A percentile compares a stretch with the other conserved stretches of the same genome.
Conservation (phyloP, 2,113 vertebrate genomes). For the Amphiprion percula region DNA sequence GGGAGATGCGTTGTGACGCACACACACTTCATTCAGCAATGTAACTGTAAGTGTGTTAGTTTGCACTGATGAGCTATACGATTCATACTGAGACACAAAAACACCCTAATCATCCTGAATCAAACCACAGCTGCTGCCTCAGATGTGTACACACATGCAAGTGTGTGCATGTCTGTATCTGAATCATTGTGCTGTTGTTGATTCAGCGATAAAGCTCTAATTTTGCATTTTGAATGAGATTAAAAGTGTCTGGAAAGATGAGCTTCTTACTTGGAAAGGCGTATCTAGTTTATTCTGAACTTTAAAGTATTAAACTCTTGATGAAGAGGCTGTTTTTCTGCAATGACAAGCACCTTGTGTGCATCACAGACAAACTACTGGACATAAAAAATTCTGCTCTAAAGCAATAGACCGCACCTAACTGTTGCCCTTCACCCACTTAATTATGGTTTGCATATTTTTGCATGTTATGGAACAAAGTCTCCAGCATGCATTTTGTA, state of each 20-base stretch:
- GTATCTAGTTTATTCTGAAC: constrained; percentile 2
- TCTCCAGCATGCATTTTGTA: too few species aligned
- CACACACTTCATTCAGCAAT: constrained; percentile 38
- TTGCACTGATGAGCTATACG: constrained; percentile 50
- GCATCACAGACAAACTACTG: background rate
- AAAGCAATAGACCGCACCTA: background rate
- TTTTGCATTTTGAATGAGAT: constrained; percentile 44
- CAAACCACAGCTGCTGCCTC: constrained; percentile 74
- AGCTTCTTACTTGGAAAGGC: background rate
- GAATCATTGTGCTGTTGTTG: constrained; percentile 33
- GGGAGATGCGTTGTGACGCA: constrained; percentile 36
- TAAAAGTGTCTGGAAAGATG: constrained; percentile 24
- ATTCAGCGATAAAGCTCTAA: constrained; percentile 50
- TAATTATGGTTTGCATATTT: too few species aligned
- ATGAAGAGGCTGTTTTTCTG: background rate
- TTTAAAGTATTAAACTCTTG: background rate
- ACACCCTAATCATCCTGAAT: constrained; percentile 66
- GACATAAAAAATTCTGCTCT: background rate
- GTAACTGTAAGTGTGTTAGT: constrained; percentile 44
- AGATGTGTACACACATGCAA: constrained; percentile 8
- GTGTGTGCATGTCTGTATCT: constrained; percentile 5
- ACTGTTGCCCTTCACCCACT: too few species aligned
- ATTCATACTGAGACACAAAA: constrained; percentile 66
- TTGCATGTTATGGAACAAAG: too few species aligned
- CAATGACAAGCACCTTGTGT: background rate